Evolutionary conservation across 1,140 invertebrate genomes (phyloP).

Genomic region (Luehdorfia chinensis): DNA sequence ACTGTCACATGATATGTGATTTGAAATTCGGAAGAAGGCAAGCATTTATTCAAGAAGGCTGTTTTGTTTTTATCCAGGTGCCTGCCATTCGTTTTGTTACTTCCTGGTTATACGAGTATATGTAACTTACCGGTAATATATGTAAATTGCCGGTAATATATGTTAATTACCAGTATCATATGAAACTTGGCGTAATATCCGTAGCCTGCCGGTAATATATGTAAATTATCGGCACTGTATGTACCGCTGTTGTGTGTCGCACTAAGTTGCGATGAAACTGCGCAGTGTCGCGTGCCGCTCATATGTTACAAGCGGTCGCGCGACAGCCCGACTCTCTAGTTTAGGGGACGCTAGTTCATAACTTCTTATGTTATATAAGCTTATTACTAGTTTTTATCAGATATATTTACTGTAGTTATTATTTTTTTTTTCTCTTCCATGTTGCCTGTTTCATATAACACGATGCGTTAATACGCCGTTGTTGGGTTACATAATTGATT

Average conservation of each 20-base stretch:
- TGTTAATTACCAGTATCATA: too few relatives aligned
- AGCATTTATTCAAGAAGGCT: too few relatives aligned
- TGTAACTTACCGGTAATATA: not conserved
- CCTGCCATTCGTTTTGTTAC: too few relatives aligned
- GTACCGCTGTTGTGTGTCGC: slow-evolving; percentile 1
- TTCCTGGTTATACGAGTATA: too few relatives aligned
- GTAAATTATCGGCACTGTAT: not conserved
- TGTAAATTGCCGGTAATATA: not conserved
- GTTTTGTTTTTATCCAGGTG: too few relatives aligned
- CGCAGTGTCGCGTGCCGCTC: slow-evolving; percentile 45
- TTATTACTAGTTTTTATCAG: slow-evolving; percentile 64
- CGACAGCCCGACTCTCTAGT: slow-evolving; percentile 64
- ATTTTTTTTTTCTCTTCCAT: slow-evolving; percentile 61
- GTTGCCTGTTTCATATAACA: slow-evolving; percentile 60
- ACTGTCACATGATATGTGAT: too few relatives aligned
- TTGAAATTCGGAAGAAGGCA: too few relatives aligned
- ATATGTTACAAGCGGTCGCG: slow-evolving; percentile 61
- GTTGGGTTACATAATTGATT: slow-evolving; percentile 59
- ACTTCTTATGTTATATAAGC: slow-evolving; percentile 58
- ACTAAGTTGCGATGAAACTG: not conserved
- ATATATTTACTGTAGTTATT: slow-evolving; percentile 65
- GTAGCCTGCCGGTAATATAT: not conserved
- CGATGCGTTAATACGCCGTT: slow-evolving; percentile 41
- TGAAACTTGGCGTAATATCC: too few relatives aligned
- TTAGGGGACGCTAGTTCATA: slow-evolving; percentile 55